Conservation (phyloP, 2,113 vertebrate species). For the Coregonus clupeaformis region DNA sequence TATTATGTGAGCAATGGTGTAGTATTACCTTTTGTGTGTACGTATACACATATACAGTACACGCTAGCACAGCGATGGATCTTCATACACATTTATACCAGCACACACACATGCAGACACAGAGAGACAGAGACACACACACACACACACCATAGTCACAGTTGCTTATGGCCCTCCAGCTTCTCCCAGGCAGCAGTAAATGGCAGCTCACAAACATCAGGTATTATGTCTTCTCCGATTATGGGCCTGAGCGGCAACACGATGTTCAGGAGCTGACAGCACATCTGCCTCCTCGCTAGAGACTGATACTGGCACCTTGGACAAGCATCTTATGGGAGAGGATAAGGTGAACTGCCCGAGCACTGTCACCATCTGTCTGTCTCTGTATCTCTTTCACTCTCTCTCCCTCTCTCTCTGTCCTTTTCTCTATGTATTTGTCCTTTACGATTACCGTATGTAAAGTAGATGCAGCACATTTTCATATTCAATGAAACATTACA, state of each 20-base stretch:
- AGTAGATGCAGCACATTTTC: no score
- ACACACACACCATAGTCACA: constrained; percentile 8
- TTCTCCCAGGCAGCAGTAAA: constrained; percentile 68
- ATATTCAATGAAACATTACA: no score
- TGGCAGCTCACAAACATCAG: constrained; percentile 77
- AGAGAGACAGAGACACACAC: no score
- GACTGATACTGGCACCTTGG: constrained; percentile 85
- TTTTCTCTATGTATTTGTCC: no score
- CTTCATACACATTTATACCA: background rate
- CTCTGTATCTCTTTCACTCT: constrained; percentile 51
- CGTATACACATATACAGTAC: no score
- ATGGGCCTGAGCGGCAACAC: constrained; percentile 77
- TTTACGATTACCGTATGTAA: no score
- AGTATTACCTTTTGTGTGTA: background rate
- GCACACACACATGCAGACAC: background rate
- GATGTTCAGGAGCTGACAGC: constrained; percentile 83
- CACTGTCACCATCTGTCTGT: background rate
- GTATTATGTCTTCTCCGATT: constrained; percentile 86
- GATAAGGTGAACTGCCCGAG: constrained; percentile 51
- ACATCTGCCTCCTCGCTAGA: constrained; percentile 80
- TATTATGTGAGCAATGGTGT: no score
- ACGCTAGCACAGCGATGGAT: background rate
- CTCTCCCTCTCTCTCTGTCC: background rate
- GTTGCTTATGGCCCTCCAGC: constrained; percentile 49
- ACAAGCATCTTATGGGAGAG: constrained; percentile 77